Evolutionary conservation across 1,140 invertebrate species (phyloP), one percentile per base, ranked within the genome.

Genomic region (Bombus pascuorum): DNA sequence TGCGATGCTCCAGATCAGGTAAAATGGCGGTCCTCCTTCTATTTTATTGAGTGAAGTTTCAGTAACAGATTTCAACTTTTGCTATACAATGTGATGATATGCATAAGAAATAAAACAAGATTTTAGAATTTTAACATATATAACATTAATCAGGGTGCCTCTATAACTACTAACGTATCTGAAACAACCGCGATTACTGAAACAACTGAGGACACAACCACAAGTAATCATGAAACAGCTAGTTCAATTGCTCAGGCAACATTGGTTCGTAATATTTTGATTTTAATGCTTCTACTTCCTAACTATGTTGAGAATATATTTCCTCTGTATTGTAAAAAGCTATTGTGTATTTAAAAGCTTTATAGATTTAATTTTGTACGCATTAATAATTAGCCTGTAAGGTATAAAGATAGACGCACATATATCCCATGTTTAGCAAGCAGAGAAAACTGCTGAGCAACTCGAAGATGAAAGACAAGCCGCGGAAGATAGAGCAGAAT

Each of bases 1-100:
- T 95, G 95, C 47, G 96, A 96, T 34, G 85, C 90, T 68, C 91
- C 94, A 32, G 91, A 59, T 91, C 93, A 95, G 92, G 95, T 96
- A 90, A 34, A 22, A 57, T 39, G 10, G 68, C 6, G 3, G 22
- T 10, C 37, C 0, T 70, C 15, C 39, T 22, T 68, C 78, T 4
- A 42, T 77, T 62, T 74, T 68, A 12, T 28, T n/a, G 70, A 59
- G 42, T 57, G 25, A 72, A 25, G 22, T 73, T 59, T 42, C 34
- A 53, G 28, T 75, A 25, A 68, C 72, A 66, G 1, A 62, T 65
- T n/a, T 3, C 74, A 83, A 37, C 66, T 39, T 13, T 18, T 44
- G 3, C 72, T 71, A 28, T 22, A 37, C 18, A n/a, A 81, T 32
- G 34, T 25, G 15, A 57, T 81, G 10, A 74, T 8, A 47, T 22